Base-by-base conservation (phyloP, 2,113 vertebrate species). In the Chaetodon trifascialis region DNA sequence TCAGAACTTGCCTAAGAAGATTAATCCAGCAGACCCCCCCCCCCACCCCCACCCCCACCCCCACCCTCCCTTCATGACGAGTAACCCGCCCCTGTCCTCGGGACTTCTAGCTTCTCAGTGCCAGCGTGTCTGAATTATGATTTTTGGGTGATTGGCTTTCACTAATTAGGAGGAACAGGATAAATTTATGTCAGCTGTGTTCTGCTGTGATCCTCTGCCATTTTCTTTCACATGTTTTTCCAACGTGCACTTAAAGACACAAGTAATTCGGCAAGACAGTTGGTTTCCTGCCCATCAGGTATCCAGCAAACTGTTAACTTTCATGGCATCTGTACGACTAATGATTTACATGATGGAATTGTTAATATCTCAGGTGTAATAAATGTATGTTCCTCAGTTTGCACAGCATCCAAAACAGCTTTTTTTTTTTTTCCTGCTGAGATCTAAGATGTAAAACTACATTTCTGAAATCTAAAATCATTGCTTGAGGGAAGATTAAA, bases 1-100 rank as follows among this genome's bases (percentile, higher is more conserved):
- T 82, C 68, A 77, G 23, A 86, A 77, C 46, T n/a, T 21, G 46
- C 34, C 44, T 56, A 17, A 80, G 69, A 79, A 81, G 67, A 77
- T 79, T 73, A 78, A 60, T 83, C 44, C 56, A 66, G 63, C 23
- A 60, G 62, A 49, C 73, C 42, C 67, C 25, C 36, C 55, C 30
- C 68, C 42, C 67, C 25, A 30, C 55, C 44, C 73, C 42, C n/a
- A n/a, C 30, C 68, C 42, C 67, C 25, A 30, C 55, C 44, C 73
- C 42, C n/a, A n/a, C 67, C 25, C 36, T 49, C 76, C 62, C 7
- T 65, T 73, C 58, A 70, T 34, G 72, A 81, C 51, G 34, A 74
- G 59, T 5, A 55, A 52, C 40, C 30, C 60, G 16, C n/a, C 80
- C 40, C 52, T 51, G 55, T 59, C 76, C 63, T 66, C 38, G 23